A percentile compares a stretch with the other conserved stretches of the same genome.
Evolutionary conservation across 2,888 invertebrate species (phyloP).

Genomic region (Scaptomyza polygonia): DNA sequence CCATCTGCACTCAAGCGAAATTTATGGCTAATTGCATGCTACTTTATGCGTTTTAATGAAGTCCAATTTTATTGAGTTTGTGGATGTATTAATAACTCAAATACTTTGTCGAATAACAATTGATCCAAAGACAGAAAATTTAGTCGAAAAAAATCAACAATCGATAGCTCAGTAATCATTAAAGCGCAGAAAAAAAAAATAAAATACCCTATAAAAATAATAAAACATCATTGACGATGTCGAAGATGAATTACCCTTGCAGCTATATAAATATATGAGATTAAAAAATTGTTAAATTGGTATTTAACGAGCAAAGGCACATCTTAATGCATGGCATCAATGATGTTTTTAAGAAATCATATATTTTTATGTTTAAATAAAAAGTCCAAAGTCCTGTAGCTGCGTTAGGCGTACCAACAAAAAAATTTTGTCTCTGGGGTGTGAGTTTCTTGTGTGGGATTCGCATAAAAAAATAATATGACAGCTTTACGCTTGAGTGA

Average conservation of each 20-base stretch:
- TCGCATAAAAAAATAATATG: slow-evolving; percentile 4
- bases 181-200: not conserved
- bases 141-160: not conserved
- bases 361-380: slow-evolving; percentile 22
- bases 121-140: not conserved
- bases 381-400: slow-evolving; percentile 21
- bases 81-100: slow-evolving; percentile 22
- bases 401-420: not conserved
- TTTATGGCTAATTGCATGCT: slow-evolving; percentile 66
- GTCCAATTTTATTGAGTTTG: not conserved
- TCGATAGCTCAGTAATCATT: slow-evolving; percentile 11
- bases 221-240: not conserved
- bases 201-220: not conserved
- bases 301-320: no score
- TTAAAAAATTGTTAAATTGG: no score
- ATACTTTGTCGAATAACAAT: not conserved
- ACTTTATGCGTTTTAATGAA: slow-evolving; percentile 39
- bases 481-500: not conserved
- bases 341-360: slow-evolving; percentile 25
- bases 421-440: not conserved
- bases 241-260: not conserved
- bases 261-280: slow-evolving; percentile 4
- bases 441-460: slow-evolving; percentile 22
- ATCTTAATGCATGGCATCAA: no score
- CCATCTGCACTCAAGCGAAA: slow-evolving; percentile 50